These are phyloP conservation scores for Platerodrilus igneus DNA, from an alignment of 2,888 invertebrate species.

Conservation along the genomic window DNA sequence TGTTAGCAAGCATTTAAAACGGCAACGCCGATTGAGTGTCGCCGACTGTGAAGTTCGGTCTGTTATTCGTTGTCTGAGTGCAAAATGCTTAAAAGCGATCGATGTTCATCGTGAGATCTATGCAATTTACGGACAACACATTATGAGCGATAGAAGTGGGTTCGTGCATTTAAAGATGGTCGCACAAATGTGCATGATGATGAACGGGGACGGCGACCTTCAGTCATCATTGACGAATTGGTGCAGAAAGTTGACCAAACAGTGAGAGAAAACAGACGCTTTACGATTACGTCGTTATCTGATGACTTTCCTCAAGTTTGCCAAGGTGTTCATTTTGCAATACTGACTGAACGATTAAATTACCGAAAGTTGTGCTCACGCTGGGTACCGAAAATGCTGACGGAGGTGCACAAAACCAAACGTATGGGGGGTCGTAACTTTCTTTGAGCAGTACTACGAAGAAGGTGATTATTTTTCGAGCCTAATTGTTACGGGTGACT, in stretches of 20 bases:
- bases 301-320: constrained; percentile 22
- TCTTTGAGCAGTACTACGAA: constrained; percentile 24
- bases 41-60: too few species aligned
- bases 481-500: constrained; percentile 28
- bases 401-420: constrained; percentile 24
- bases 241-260: constrained; percentile 22
- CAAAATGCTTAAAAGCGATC: too few species aligned
- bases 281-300: constrained; percentile 19
- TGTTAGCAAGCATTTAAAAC: too few species aligned
- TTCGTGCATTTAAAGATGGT: too few species aligned
- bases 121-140: too few species aligned
- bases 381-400: constrained; percentile 28
- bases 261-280: constrained; percentile 21
- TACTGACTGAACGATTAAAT: too few species aligned
- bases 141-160: too few species aligned
- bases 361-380: constrained; percentile 27
- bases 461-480: constrained; percentile 27
- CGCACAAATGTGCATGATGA: constrained; percentile 10
- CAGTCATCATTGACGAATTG: constrained; percentile 25
- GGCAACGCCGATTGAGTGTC: too few species aligned
- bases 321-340: constrained; percentile 19
- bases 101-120: too few species aligned
- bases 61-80: too few species aligned
- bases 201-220: constrained; percentile 13
- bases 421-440: constrained; percentile 18